A percentile compares a stretch with the other conserved stretches of the same genome.
These are phyloP conservation scores for Lycophotia porphyrea DNA, from an alignment of 2,888 invertebrate species.

Conservation along the genomic window DNA sequence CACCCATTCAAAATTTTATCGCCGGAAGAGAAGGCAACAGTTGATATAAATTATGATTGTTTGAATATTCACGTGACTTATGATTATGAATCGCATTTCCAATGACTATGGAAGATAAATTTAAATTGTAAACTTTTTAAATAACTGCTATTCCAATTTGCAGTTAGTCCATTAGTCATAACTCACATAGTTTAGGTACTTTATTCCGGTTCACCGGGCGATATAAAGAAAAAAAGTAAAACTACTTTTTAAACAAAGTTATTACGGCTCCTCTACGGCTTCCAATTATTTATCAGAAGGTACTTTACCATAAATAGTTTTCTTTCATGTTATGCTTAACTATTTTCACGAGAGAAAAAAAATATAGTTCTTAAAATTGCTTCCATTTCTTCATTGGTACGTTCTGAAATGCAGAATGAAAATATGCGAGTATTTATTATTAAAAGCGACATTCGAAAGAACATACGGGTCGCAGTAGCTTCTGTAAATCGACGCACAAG, in stretches of 20 bases:
- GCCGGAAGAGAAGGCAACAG: background rate
- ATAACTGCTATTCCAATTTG: conserved; percentile 10
- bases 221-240: conserved; percentile 9
- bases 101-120: background rate
- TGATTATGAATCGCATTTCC: background rate
- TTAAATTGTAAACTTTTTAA: background rate
- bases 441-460: conserved; percentile 6
- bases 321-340: background rate
- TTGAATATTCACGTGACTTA: background rate
- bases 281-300: background rate
- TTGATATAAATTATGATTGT: background rate
- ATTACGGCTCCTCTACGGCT: conserved; percentile 1
- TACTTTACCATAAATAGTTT: background rate
- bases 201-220: background rate
- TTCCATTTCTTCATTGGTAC: background rate
- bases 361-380: background rate
- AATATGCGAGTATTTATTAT: conserved; percentile 16
- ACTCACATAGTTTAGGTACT: too few species aligned
- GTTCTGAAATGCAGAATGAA: conserved; percentile 8
- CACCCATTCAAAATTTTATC: too few species aligned
- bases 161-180: conserved; percentile 15
- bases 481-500: background rate
- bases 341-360: background rate
- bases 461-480: conserved; percentile 7
- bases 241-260: conserved; percentile 7